Conservation (phyloP, 2,113 vertebrate species). For the Spheniscus mendiculus region DNA sequence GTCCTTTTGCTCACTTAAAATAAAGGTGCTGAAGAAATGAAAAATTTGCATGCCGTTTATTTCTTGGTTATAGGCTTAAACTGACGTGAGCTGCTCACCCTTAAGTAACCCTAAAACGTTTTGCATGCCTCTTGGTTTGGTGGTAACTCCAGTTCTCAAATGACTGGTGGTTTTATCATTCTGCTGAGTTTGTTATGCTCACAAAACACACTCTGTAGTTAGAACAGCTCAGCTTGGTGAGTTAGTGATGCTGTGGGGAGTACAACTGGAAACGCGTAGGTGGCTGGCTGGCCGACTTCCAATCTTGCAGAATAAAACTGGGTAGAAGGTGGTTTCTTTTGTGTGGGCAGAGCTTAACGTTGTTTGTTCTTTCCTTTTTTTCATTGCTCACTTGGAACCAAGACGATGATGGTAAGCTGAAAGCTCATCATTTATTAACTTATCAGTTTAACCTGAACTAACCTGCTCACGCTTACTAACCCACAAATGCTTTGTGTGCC, state of each 20-base stretch:
- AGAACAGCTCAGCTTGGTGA: not conserved
- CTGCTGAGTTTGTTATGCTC: not conserved
- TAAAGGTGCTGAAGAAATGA: not conserved
- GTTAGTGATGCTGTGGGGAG: not conserved
- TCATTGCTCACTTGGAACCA: not conserved
- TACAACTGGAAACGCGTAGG: not conserved
- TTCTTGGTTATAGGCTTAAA: not conserved
- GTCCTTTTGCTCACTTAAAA: not conserved
- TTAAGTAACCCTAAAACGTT: not conserved
- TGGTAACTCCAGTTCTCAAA: not conserved
- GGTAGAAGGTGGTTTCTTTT: not conserved
- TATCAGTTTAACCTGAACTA: not conserved
- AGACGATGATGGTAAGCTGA: conserved; percentile 48
- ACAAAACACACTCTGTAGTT: not conserved
- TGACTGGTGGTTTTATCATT: not conserved
- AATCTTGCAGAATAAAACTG: not conserved
- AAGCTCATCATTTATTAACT: not conserved
- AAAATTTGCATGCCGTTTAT: not conserved
- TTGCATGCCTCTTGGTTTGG: not conserved
- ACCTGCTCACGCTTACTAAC: not conserved
- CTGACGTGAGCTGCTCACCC: not conserved
- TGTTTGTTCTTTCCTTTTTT: not conserved
- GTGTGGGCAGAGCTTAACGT: not conserved
- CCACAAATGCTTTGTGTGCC: not conserved
- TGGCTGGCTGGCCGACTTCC: not conserved